phyloP scores from a whole-genome alignment of 2,888 invertebrate species.

The Achlya flavicornis region DNA sequence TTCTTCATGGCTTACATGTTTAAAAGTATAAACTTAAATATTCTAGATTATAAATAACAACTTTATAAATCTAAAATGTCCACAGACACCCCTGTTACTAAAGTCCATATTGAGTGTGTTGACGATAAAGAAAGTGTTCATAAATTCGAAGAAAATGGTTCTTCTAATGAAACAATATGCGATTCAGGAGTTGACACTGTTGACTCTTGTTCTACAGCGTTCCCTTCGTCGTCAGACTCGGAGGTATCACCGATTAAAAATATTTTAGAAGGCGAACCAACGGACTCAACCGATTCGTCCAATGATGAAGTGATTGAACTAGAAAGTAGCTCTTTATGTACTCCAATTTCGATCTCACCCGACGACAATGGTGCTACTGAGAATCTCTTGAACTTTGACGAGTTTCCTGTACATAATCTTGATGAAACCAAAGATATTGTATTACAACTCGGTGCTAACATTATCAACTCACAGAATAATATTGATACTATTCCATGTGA shows the following conservation, averaged over 20 bases:
- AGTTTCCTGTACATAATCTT: slow-evolving; percentile 26
- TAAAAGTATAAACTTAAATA: slow-evolving; percentile 33
- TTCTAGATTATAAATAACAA: slow-evolving; percentile 37
- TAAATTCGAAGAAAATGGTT: slow-evolving; percentile 54
- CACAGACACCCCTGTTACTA: slow-evolving; percentile 42
- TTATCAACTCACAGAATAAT: slow-evolving; percentile 18
- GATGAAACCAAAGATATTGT: slow-evolving; percentile 39
- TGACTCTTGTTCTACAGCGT: slow-evolving; percentile 47
- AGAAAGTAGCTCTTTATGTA: slow-evolving; percentile 39
- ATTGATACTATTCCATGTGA: slow-evolving; percentile 21
- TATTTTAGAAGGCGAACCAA: slow-evolving; percentile 20
- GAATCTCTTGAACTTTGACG: slow-evolving; percentile 32
- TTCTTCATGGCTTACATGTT: slow-evolving; percentile 51
- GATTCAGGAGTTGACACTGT: slow-evolving; percentile 63
- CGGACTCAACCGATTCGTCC: slow-evolving; percentile 19
- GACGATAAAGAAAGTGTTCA: slow-evolving; percentile 52
- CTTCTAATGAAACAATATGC: slow-evolving; percentile 43
- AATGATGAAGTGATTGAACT: slow-evolving; percentile 29
- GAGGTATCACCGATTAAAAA: slow-evolving; percentile 48
- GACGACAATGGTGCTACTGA: slow-evolving; percentile 37
- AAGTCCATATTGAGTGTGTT: slow-evolving; percentile 56
- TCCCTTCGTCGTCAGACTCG: slow-evolving; percentile 45
- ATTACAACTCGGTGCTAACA: slow-evolving; percentile 21
- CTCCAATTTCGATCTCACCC: slow-evolving; percentile 42
- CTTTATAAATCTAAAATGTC: slow-evolving; percentile 55